Percentiles rank a stretch among this genome's conserved stretches.
Evolutionary conservation across 2,888 invertebrate genomes (phyloP).

Genomic region (Cosmorhoe ocellata): DNA sequence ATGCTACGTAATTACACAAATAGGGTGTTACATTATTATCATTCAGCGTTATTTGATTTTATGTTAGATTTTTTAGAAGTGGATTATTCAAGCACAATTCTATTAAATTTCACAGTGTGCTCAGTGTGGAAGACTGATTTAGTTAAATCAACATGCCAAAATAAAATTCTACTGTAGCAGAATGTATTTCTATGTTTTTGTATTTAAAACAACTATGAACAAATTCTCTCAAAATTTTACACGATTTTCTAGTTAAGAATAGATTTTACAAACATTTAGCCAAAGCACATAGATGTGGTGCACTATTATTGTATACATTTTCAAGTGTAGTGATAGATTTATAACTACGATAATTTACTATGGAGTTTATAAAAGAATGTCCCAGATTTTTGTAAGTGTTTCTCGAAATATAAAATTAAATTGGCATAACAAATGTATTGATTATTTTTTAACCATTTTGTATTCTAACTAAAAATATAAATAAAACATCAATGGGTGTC

Average conservation of each 20-base stretch:
- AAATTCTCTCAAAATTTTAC: slow-evolving; percentile 14
- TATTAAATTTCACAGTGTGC: slow-evolving; percentile 52
- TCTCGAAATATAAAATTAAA: slow-evolving; percentile 66
- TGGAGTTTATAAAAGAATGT: slow-evolving; percentile 6
- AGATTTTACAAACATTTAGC: slow-evolving; percentile 42
- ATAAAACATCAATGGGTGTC: slow-evolving; percentile 68
- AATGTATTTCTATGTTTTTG: slow-evolving; percentile 45
- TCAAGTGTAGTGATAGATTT: slow-evolving; percentile 28
- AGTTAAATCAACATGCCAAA: slow-evolving; percentile 49
- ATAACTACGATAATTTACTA: slow-evolving; percentile 20
- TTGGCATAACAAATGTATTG: slow-evolving; percentile 43
- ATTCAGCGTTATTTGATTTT: slow-evolving; percentile 12
- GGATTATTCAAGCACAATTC: slow-evolving; percentile 47
- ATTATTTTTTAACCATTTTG: no score
- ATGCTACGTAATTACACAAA: slow-evolving; percentile 29
- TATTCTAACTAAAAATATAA: slow-evolving; percentile 26
- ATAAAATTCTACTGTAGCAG: slow-evolving; percentile 34
- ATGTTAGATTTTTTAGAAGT: slow-evolving; percentile 26
- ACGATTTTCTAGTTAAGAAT: slow-evolving; percentile 10
- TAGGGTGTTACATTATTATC: slow-evolving; percentile 23
- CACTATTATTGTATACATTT: slow-evolving; percentile 42
- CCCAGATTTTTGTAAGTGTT: slow-evolving; percentile 43
- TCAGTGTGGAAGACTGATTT: slow-evolving; percentile 79
- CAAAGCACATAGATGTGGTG: slow-evolving; percentile 50
- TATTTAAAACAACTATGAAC: slow-evolving; percentile 15